Base-by-base conservation (phyloP, 1,140 invertebrate genomes). In the Parasteatoda tepidariorum region DNA sequence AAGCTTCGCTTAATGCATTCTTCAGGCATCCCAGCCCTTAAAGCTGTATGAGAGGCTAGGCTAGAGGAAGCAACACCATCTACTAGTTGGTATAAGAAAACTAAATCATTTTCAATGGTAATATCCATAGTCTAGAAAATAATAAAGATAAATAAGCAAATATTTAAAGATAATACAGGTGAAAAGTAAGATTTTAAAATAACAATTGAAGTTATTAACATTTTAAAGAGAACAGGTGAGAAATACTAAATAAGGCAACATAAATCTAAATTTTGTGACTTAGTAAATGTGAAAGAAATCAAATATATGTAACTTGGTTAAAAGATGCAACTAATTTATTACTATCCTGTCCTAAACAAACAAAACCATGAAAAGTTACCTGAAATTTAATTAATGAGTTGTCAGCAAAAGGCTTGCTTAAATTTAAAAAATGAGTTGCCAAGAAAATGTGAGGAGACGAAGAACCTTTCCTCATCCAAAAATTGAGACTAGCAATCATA, bases 351-450 rank as follows among this genome's bases (percentile, higher is more conserved):
- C n/a, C n/a, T n/a, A n/a, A n/a, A n/a, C 57, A 62, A 2, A 70
- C 13, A 61, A 33, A 61, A 38, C 70, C 61, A 13, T 55, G 41
- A 1, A 75, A 31, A 92, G 89, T 91, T 88, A 61, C 90, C 55
- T 70, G 68, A 22, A 83, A 85, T 61, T 68, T 85, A 22, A 67
- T 68, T 6, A 61, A 88, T 33, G 90, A 88, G 2, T 92, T 87
- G 5, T 91, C 76, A 1, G 90, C 83, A 84, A 88, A 88, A 81
- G 88, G 84, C 31, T 90, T 88, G 26, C 92, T 88, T 4, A 95
- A 88, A 28, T 91, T 89, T 84, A 93, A 92, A 86, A 94, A 94
- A 89, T 97, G 95, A 18, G 95, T 96, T 0, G 94, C 92, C 2
- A 94, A 89, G 48, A 96, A 90, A 0, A 95, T 87, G 87, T 95